Evolutionary conservation across 2,113 vertebrate species (phyloP), one percentile per base, ranked within the genome.

Genomic region (Daphoenositta chrysoptera): DNA sequence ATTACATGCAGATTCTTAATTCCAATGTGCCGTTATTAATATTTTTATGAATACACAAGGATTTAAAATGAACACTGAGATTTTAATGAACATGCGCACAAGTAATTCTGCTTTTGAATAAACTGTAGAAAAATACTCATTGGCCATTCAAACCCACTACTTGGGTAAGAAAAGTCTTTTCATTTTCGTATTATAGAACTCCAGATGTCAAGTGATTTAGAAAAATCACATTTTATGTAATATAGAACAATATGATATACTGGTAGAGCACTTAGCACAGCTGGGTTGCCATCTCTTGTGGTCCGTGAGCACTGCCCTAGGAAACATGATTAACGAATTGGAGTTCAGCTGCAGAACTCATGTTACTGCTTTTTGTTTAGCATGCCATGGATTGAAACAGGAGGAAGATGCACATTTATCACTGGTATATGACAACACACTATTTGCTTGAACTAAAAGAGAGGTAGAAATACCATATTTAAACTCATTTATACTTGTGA

Each of bases 51-150:
- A 70, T 37, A 66, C 9, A 17, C 31, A 86, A 26, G 10, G 27
- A 81, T 70, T 92, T 78, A 42, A 94, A 87, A 78, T 13, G 2
- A 83, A 77, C 0, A 0, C 6, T 45, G 61, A 76, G 54, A 44
- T 88, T 90, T 93, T 79, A 15, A 24, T 64, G 33, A 82, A 15
- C 31, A 21, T 33, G 31, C 0, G 0, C 18, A 39, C 1, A 5
- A 58, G 17, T 23, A 35, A 80, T 33, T 73, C 54, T 66, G 22
- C 7, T 56, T 80, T 80, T 80, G 64, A 65, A 65, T 35, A 53
- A 83, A 27, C 18, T 37, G 2, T 5, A 75, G 28, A 53, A 57
- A 65, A 84, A 63, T 21, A 58, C 10, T 44, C 13, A 58, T 2
- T 47, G 27, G 10, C 15, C 58, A 7, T 45, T 90, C 23, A 78